Percentiles rank a stretch among this genome's conserved stretches.
Evolutionary conservation across 2,888 invertebrate genomes (phyloP).

Genomic region (Nasonovia ribisnigri): DNA sequence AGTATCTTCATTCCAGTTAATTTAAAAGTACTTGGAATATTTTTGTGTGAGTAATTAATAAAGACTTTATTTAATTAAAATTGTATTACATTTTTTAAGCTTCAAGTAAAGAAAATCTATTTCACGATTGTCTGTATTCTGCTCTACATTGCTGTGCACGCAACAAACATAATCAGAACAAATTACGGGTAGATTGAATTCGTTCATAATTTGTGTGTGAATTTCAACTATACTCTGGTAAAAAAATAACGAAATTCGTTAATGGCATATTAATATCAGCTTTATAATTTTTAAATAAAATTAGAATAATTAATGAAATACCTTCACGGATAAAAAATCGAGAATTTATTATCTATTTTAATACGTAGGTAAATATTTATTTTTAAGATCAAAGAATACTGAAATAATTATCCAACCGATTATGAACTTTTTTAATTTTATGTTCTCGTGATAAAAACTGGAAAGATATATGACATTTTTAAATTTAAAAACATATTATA

Average conservation of each 20-base stretch:
- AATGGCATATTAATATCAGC: background rate
- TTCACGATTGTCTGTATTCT: background rate
- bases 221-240: background rate
- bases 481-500: slow-evolving; percentile 14
- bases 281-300: background rate
- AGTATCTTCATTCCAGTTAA: background rate
- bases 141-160: background rate
- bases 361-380: background rate
- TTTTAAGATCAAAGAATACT: background rate
- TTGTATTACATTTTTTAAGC: background rate
- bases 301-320: background rate
- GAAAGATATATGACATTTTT: background rate
- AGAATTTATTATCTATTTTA: background rate
- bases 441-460: background rate
- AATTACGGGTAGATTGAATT: background rate
- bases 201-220: background rate
- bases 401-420: background rate
- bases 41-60: background rate
- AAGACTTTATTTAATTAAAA: background rate
- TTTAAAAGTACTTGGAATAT: background rate
- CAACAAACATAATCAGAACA: background rate
- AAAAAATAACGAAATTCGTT: background rate
- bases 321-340: background rate
- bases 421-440: background rate
- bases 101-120: background rate